Evolutionary conservation across 2,113 vertebrate species (phyloP), one percentile per base, ranked within the genome.

Genomic region (Elaphurus davidianus): DNA sequence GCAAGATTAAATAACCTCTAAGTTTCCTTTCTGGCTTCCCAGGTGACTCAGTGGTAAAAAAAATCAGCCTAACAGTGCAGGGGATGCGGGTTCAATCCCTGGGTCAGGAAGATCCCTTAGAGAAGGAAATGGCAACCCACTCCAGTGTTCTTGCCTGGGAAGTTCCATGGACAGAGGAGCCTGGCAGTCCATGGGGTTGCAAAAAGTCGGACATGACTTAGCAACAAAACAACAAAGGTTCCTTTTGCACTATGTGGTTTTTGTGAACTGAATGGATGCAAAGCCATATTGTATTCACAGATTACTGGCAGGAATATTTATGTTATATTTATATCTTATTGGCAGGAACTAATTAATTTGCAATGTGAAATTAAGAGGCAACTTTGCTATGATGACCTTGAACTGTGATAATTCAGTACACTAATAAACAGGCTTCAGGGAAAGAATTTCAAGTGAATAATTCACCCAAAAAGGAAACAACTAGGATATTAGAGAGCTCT

Each of bases 291-390:
- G 25, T 64, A 93, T 81, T 43, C 81, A 87, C 36, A 78, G 62
- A 4, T 67, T 92, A 83, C 50, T 92, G 52, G 76, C 11, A 92
- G 36, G 27, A 94, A 87, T 74, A 78, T 52, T 54, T 86, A 54
- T 83, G 57, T 67, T 88, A 84, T 81, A 87, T 79, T 52, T 83
- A 52, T 12, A 85, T 30, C 19, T 74, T 88, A 81, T n/a, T 94
- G 33, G 57, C 55, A 94, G 50, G 33, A 94, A 90, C 21, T 88
- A 93, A 64, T 97, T 95, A 64, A 89, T 91, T 95, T 91, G 40
- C 30, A 82, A 86, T 47, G 40, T 98, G 40, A 98, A 57, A 15
- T 96, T 95, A 95, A 82, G 33, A 96, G 57, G 40, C 50, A 52
- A 67, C 60, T 94, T 96, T 60, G 36, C 43, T 91, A 81, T 86